A percentile compares a stretch with the other conserved stretches of the same genome.
phyloP scores from a whole-genome alignment of 2,797 vertebrate genomes.

The Glossophaga mutica region DNA sequence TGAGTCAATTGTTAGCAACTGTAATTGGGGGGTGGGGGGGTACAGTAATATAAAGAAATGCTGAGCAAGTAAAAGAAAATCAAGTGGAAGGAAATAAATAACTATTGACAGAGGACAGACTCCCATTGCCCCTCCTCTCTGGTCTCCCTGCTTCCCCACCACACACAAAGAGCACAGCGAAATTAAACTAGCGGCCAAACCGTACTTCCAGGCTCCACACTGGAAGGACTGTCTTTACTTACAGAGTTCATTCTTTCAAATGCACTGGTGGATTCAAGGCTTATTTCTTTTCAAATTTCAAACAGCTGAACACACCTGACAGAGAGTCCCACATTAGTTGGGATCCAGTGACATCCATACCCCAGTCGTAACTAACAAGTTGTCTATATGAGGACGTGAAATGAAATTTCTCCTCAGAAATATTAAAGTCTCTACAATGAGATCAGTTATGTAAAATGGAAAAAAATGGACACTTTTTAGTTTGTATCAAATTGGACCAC shows the following conservation, averaged over 20 bases:
- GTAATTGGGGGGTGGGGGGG: background rate
- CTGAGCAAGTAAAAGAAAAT: background rate
- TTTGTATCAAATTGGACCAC: background rate
- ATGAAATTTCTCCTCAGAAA: background rate
- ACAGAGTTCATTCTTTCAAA: background rate
- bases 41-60: background rate
- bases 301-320: background rate
- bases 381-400: background rate
- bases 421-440: background rate
- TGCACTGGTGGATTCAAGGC: background rate
- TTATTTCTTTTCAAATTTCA: background rate
- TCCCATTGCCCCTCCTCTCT: no score
- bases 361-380: background rate
- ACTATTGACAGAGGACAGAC: background rate
- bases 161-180: background rate
- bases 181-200: background rate
- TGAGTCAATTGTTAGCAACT: background rate
- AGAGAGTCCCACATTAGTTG: background rate
- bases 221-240: background rate
- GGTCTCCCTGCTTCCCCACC: no score
- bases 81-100: background rate
- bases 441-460: background rate
- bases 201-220: background rate
- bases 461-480: background rate
- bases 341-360: rapidly evolving